Conservation (phyloP, 1,140 invertebrate genomes). For the Mycetomoellerius zeteki region DNA sequence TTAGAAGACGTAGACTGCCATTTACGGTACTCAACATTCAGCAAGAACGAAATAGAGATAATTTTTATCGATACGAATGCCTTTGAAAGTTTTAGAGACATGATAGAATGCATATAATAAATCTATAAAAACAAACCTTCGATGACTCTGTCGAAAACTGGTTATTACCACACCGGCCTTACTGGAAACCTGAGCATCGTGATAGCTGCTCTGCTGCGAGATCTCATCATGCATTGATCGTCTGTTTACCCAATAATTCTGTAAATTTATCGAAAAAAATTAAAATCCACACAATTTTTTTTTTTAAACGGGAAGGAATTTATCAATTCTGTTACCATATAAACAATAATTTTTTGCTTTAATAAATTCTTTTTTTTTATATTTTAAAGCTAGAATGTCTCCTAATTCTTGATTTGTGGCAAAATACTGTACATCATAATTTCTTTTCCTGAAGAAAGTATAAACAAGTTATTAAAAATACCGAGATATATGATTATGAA, state of each 20-base stretch:
- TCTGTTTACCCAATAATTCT: slow-evolving; percentile 85
- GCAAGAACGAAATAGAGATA: slow-evolving; percentile 76
- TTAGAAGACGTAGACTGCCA: slow-evolving; percentile 69
- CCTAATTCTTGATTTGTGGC: too few species aligned
- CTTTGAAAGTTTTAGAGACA: slow-evolving; percentile 48
- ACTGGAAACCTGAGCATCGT: slow-evolving; percentile 88
- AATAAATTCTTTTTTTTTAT: too few species aligned
- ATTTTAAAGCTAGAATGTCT: too few species aligned
- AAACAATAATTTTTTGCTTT: too few species aligned
- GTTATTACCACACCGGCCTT: slow-evolving; percentile 97
- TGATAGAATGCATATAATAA: slow-evolving; percentile 52
- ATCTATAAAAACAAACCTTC: slow-evolving; percentile 89
- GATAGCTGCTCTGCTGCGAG: slow-evolving; percentile 87
- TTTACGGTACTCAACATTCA: slow-evolving; percentile 73
- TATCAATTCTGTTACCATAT: too few species aligned
- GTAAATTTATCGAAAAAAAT: slow-evolving; percentile 2
- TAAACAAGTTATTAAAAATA: too few species aligned
- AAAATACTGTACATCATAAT: too few species aligned
- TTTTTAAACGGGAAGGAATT: background rate
- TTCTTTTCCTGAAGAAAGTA: too few species aligned
- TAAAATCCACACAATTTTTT: too few species aligned
- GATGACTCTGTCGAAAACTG: slow-evolving; percentile 95
- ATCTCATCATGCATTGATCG: slow-evolving; percentile 86
- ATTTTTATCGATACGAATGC: slow-evolving; percentile 62
- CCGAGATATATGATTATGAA: too few species aligned